Evolutionary conservation across 2,113 vertebrate species (phyloP).

Genomic region (Phocoena phocoena): DNA sequence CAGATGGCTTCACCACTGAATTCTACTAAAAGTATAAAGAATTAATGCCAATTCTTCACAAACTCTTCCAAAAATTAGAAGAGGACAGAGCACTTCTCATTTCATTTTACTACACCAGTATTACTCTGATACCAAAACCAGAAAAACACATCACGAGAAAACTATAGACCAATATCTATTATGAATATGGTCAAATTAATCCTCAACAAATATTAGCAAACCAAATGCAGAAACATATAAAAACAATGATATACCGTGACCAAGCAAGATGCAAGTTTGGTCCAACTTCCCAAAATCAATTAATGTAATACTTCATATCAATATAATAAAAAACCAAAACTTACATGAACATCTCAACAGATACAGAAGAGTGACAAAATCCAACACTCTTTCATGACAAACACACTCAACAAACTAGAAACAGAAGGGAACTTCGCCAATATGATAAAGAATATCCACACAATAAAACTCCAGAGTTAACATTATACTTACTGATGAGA

Average conservation of each 20-base stretch:
- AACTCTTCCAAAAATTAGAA: conserved; percentile 15
- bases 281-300: conserved; percentile 7
- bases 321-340: not conserved
- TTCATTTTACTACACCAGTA: not conserved
- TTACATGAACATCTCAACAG: not conserved
- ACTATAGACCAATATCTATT: not conserved
- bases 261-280: not conserved
- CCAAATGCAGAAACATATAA: not conserved
- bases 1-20: not conserved
- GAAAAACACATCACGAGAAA: not conserved
- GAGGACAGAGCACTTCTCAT: not conserved
- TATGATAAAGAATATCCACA: not conserved
- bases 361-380: not conserved
- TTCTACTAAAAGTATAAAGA: conserved; percentile 8
- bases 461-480: not conserved
- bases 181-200: not conserved
- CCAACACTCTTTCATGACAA: not conserved
- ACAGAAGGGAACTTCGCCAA: not conserved
- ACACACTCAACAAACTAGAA: not conserved
- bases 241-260: not conserved
- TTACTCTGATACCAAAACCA: conserved; percentile 13
- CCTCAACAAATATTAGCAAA: not conserved
- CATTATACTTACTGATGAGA: not conserved
- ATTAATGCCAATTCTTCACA: not conserved
- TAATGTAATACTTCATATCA: not conserved